Evolutionary conservation across 2,797 vertebrate species (phyloP).

Genomic region (Pseudochirops corinnae): DNA sequence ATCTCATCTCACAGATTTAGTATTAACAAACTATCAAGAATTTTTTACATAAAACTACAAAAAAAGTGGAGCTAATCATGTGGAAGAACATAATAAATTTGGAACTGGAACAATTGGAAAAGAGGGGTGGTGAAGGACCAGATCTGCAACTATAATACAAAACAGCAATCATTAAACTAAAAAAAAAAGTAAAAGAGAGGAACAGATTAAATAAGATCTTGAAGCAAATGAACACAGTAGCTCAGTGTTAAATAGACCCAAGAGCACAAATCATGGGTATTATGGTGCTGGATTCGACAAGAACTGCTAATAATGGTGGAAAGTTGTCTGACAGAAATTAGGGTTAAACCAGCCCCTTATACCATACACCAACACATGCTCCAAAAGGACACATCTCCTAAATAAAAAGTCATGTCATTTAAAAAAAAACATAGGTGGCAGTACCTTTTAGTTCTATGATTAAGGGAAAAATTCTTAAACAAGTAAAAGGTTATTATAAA

Average conservation of each 20-base stretch:
- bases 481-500: background rate
- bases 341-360: background rate
- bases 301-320: background rate
- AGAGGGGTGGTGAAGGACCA: background rate
- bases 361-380: background rate
- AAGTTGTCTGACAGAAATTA: background rate
- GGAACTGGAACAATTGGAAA: background rate
- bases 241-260: too few species aligned
- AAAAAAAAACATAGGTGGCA: too few species aligned
- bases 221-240: too few species aligned
- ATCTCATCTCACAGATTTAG: background rate
- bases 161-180: background rate
- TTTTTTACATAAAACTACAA: background rate
- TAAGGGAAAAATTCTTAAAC: too few species aligned
- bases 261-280: background rate
- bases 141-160: background rate
- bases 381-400: too few species aligned
- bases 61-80: background rate
- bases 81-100: background rate
- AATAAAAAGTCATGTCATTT: too few species aligned
- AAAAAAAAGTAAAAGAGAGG: background rate
- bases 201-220: background rate
- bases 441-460: too few species aligned
- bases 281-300: background rate
- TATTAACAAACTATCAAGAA: too few species aligned